Evolutionary conservation across 37 sponge, comb jelly and placozoan genomes (phyloP).

Genomic region (Mnemiopsis leidyi): DNA sequence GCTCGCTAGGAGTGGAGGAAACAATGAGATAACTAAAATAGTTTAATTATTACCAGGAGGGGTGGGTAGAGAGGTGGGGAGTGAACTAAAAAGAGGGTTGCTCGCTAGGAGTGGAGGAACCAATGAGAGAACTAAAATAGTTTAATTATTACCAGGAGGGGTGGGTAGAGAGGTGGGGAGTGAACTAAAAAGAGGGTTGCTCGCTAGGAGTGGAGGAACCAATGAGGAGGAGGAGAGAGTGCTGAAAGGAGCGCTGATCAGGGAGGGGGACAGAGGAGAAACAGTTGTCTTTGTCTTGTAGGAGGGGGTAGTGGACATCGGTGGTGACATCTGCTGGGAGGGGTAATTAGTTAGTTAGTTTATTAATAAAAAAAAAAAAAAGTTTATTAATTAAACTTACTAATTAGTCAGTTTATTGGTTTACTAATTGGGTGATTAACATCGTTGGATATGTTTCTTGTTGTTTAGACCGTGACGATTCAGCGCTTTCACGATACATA

Average conservation of each 20-base stretch:
- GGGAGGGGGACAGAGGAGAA: conserved; percentile 46
- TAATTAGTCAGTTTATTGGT: too few relatives aligned
- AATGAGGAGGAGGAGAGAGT: not conserved
- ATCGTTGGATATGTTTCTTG: too few relatives aligned
- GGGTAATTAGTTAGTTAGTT: not conserved
- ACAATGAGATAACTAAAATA: too few relatives aligned
- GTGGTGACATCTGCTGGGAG: conserved; percentile 24
- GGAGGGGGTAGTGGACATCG: not conserved
- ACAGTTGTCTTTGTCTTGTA: not conserved
- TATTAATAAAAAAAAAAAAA: not conserved
- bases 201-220: conserved; percentile 29
- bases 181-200: conserved; percentile 33
- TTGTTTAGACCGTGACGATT: not conserved
- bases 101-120: conserved; percentile 10
- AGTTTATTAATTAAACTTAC: too few relatives aligned
- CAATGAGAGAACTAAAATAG: too few relatives aligned
- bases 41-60: conserved; percentile 23
- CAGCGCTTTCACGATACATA: not conserved
- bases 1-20: not conserved
- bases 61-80: not conserved
- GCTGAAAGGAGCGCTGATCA: not conserved
- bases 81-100: conserved; percentile 10
- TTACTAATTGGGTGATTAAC: too few relatives aligned
- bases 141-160: conserved; percentile 41
- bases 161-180: conserved; percentile 28